Percentiles rank a stretch among this genome's conserved stretches.
Evolutionary conservation across 2,113 vertebrate species (phyloP).

Genomic region (Upupa epops): DNA sequence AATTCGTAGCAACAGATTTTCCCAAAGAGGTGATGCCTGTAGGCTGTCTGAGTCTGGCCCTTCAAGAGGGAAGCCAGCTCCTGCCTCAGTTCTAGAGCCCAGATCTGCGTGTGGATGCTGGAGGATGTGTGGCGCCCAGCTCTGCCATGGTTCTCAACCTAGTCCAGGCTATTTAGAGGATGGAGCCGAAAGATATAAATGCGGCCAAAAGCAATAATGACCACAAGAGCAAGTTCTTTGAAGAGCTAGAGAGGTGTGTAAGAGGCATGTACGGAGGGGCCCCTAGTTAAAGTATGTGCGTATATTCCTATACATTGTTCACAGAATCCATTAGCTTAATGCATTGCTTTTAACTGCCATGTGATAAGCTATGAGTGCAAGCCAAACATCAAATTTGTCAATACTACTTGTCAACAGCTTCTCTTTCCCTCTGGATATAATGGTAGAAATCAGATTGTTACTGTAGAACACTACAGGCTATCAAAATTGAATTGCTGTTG

Average conservation of each 20-base stretch:
- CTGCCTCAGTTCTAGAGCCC: fast-evolving
- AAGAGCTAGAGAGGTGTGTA: not conserved
- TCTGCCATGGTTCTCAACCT: fast-evolving
- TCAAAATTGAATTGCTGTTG: not conserved
- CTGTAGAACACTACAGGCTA: not conserved
- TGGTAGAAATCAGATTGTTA: not conserved
- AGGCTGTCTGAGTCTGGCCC: not conserved
- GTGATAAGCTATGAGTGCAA: not conserved
- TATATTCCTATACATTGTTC: not conserved
- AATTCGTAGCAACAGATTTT: not conserved
- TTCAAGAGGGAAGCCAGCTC: fast-evolving
- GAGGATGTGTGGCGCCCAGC: fast-evolving
- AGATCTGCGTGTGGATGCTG: fast-evolving
- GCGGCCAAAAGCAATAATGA: not conserved
- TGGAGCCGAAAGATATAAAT: not conserved
- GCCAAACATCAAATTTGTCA: not conserved
- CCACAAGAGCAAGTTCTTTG: not conserved
- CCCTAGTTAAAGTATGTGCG: not conserved
- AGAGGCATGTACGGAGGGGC: not conserved
- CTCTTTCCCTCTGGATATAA: not conserved
- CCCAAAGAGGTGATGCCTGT: not conserved
- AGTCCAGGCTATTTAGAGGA: not conserved
- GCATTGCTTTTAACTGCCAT: not conserved
- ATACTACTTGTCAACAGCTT: not conserved
- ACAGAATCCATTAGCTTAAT: not conserved